Evolutionary conservation across 1,140 invertebrate species (phyloP).

Genomic region (Pseudomyrmex flavicornis): DNA sequence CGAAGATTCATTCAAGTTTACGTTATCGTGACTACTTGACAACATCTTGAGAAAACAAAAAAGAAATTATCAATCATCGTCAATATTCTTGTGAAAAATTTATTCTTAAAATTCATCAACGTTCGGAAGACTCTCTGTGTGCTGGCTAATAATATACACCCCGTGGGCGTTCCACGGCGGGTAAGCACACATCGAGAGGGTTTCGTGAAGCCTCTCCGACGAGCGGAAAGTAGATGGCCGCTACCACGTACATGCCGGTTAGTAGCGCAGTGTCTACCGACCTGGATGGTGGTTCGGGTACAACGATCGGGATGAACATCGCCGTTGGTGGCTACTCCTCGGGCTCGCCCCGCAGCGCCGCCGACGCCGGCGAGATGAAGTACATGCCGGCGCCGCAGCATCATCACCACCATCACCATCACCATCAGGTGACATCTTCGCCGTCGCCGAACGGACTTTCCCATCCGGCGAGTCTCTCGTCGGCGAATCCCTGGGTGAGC

Average conservation of each 20-base stretch:
- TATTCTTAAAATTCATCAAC: neutral
- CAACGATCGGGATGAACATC: slow-evolving; percentile 90
- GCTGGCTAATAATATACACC: neutral
- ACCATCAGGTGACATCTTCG: slow-evolving; percentile 88
- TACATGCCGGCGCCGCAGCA: slow-evolving; percentile 94
- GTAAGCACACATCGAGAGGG: neutral
- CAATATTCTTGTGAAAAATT: neutral
- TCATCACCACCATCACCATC: slow-evolving; percentile 90
- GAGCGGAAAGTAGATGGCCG: slow-evolving; percentile 89
- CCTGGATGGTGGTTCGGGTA: slow-evolving; percentile 90
- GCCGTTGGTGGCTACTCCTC: slow-evolving; percentile 89
- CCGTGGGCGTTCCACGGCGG: neutral
- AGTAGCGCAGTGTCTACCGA: slow-evolving; percentile 90
- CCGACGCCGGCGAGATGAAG: slow-evolving; percentile 96
- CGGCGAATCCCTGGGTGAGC: slow-evolving; percentile 93
- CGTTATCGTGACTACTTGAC: slow-evolving; percentile 1
- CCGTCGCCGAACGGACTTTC: slow-evolving; percentile 89
- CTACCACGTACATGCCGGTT: slow-evolving; percentile 94
- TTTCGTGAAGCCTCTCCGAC: slow-evolving; percentile 65
- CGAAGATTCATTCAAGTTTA: slow-evolving; percentile 26
- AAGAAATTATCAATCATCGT: neutral
- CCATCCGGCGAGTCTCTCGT: slow-evolving; percentile 86
- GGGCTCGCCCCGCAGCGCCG: slow-evolving; percentile 91
- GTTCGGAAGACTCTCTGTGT: neutral
- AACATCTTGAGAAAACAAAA: neutral